A percentile compares a stretch with the other conserved stretches of the same genome.
phyloP scores from a whole-genome alignment of 2,113 vertebrate genomes.

The Alaudala cheleensis region DNA sequence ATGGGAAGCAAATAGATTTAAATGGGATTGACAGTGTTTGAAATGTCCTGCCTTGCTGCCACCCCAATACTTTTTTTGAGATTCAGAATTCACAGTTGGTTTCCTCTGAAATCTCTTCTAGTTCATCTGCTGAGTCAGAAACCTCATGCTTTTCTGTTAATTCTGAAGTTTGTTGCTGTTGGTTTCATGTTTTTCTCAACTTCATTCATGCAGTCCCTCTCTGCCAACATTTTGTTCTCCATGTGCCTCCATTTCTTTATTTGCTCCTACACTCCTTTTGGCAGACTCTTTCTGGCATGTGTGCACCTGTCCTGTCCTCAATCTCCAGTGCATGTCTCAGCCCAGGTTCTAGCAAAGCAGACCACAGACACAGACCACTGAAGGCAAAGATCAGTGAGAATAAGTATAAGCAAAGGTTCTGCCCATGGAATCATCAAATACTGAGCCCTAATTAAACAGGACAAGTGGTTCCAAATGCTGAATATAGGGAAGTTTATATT shows the following conservation, averaged over 20 bases:
- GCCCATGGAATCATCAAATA: fast-evolving
- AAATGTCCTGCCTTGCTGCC: not conserved
- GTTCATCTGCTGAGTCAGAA: not conserved
- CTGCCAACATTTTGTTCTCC: not conserved
- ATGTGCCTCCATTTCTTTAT: not conserved
- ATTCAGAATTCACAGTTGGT: not conserved
- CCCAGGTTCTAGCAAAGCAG: not conserved
- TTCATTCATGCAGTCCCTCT: not conserved
- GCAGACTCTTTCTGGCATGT: not conserved
- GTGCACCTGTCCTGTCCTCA: not conserved
- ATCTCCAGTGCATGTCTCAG: not conserved
- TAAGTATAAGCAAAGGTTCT: not conserved
- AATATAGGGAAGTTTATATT: not conserved
- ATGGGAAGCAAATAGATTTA: not conserved
- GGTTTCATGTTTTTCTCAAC: not conserved
- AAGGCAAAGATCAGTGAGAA: not conserved
- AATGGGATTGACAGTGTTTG: not conserved
- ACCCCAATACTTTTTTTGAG: not conserved
- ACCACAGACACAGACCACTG: not conserved
- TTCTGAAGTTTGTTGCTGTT: not conserved
- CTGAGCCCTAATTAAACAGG: not conserved
- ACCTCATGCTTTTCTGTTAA: not conserved
- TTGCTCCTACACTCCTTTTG: not conserved
- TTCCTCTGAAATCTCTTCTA: not conserved
- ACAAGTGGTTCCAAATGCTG: not conserved